Base-by-base conservation (phyloP, 92 coral and sea anemone genomes). In the Epizoanthus ramosus region DNA sequence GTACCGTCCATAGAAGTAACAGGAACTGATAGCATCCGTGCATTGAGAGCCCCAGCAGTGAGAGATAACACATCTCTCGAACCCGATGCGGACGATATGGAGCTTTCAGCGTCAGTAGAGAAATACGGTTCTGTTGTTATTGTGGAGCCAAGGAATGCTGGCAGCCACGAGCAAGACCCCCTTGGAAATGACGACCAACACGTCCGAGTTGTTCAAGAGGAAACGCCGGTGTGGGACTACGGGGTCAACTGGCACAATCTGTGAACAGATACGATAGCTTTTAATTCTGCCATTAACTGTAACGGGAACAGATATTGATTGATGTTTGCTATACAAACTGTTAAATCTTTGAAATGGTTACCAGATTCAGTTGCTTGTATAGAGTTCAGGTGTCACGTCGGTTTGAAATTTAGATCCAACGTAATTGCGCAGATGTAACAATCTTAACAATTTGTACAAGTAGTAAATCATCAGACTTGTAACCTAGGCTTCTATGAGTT, bases 171-270 rank as follows among this genome's bases (percentile, higher is more conserved):
- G 25, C 18, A 22, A 77, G 45, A 18, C 25, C 80, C 72, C 39
- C 15, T 12, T 67, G 21, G 28, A 33, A 33, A 33, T 33, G 23
- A 33, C 31, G 53, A 35, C 8, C 18, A 75, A 58, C 67, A 75
- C 35, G 2, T 57, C 37, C 52, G 33, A 13, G 64, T 31, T 31
- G 24, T 57, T 17, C 68, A 57, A 50, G 3, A 7, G 19, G 54
- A 77, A 25, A 43, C 41, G 13, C 71, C 71, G 17, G 70, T 77
- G 18, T 77, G 82, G 82, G 69, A 77, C 16, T 77, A 41, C 65
- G 82, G 82, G 21, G 41, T 35, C 63, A 77, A 77, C 52, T 77
- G 82, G 82, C 82, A 77, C 66, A 57, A 77, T 43, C 61, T 77
- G 13, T 77, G 35, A 58, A 70, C 69, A 2, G 54, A 16, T 50